Base-by-base conservation (phyloP, 2,797 vertebrate genomes). In the Etheostoma nigrum region DNA sequence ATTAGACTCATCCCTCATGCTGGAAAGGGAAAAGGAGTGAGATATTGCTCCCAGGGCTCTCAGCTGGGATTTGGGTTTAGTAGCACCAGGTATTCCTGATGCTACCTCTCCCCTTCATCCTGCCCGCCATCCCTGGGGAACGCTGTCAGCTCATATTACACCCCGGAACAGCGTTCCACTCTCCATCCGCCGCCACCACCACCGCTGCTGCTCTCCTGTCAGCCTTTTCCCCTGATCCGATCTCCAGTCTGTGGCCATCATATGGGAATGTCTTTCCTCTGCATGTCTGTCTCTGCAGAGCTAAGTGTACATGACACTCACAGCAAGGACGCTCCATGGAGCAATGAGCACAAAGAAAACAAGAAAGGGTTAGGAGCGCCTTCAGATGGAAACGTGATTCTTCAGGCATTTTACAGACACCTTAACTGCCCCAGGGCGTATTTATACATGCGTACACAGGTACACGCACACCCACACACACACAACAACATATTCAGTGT, bases 321-420 rank as follows among this genome's bases (percentile, higher is more conserved):
- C 79, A 86, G 91, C 85, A 81, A 87, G 84, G 90, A 87, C 67
- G 86, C 80, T 75, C 83, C 82, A 69, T 27, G 78, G 80, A 88
- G 80, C 87, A 63, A 81, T 74, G 78, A 88, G 86, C 88, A 81
- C 78, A 74, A 77, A 40, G 61, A 74, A 49, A 86, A 83, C 83
- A 84, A 74, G 74, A 88, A 90, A 88, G 89, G 83, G 89, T 93
- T 91, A 91, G 91, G 79, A 80, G 86, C 44, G 44, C 70, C 86
- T 89, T 81, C 86, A 68, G 74, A 89, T 83, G 86, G 86, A 91
- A 89, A 92, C 84, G 89, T 83, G 87, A 87, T 86, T 92, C 88
- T 89, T 91, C 88, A 89, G 89, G 91, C 91, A 87, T 92, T 94
- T 93, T 91, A 93, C 90, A 84, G 87, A 91, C 85, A 90, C 84